phyloP scores from a whole-genome alignment of 2,888 invertebrate genomes.

The Athrips mouffetella region DNA sequence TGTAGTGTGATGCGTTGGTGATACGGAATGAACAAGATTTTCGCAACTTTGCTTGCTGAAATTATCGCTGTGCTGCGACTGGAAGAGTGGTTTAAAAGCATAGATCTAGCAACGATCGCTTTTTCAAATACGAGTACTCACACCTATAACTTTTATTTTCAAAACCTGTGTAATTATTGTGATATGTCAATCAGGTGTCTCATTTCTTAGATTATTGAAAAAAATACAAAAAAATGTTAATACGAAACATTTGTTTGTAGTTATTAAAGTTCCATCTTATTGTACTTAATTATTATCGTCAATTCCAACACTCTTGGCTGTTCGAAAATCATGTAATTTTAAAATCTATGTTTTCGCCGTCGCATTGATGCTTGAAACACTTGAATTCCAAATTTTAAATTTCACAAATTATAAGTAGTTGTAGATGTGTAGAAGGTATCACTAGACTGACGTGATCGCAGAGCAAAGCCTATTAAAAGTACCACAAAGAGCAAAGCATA shows the following conservation, averaged over 20 bases:
- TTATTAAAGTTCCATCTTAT: not conserved
- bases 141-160: no score
- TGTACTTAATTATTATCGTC: constrained; percentile 8
- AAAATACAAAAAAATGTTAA: constrained; percentile 3
- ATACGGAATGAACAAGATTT: constrained; percentile 2
- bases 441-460: constrained; percentile 19
- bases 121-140: no score
- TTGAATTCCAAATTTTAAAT: not conserved
- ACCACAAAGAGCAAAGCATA: no score
- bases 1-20: constrained; percentile 49
- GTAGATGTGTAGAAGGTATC: constrained; percentile 17
- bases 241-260: not conserved
- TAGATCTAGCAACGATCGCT: no score
- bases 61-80: no score
- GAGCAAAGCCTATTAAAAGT: constrained; percentile 19
- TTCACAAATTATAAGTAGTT: constrained; percentile 22
- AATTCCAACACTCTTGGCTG: not conserved
- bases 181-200: not conserved
- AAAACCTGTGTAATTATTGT: no score
- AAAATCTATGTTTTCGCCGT: not conserved
- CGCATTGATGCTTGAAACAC: not conserved
- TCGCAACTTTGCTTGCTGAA: not conserved
- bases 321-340: no score
- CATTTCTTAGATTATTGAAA: constrained; percentile 1
- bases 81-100: no score